Conservation (phyloP, 2,888 invertebrate genomes). For the Luperina testacea region DNA sequence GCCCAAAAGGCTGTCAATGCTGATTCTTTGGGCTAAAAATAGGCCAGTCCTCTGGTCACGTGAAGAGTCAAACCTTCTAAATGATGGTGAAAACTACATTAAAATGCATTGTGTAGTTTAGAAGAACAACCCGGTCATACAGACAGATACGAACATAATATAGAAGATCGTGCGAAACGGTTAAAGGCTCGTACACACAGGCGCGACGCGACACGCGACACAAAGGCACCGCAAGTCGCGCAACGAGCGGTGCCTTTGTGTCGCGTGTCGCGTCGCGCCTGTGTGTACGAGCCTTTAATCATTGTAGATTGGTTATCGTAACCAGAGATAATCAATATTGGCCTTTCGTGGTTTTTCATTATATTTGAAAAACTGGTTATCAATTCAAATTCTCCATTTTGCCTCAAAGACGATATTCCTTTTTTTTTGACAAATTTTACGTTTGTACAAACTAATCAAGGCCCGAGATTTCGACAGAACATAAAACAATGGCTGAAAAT, state of each 20-base stretch:
- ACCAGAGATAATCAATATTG: neutral
- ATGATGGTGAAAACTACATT: neutral
- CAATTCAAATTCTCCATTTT: neutral
- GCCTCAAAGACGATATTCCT: slow-evolving; percentile 6
- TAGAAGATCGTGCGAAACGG: no score
- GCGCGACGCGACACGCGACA: no score
- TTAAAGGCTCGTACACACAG: no score
- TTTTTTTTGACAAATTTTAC: slow-evolving; percentile 51
- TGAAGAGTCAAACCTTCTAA: neutral
- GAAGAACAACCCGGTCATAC: neutral
- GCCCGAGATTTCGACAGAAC: slow-evolving; percentile 62
- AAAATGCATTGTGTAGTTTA: neutral
- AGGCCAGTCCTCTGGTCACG: no score
- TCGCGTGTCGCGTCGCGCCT: no score
- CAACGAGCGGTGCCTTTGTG: no score
- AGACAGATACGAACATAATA: neutral
- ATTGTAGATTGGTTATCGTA: neutral
- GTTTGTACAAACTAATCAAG: slow-evolving; percentile 67
- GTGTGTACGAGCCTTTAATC: no score
- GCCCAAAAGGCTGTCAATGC: no score
- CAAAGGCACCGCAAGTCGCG: no score
- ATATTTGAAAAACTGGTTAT: slow-evolving; percentile 34
- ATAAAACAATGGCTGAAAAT: slow-evolving; percentile 72
- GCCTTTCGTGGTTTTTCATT: neutral
- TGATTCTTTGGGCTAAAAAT: no score